These are phyloP conservation scores for Sebastes oblongus DNA, from an alignment of 2,797 vertebrate genomes.

Conservation along the genomic window DNA sequence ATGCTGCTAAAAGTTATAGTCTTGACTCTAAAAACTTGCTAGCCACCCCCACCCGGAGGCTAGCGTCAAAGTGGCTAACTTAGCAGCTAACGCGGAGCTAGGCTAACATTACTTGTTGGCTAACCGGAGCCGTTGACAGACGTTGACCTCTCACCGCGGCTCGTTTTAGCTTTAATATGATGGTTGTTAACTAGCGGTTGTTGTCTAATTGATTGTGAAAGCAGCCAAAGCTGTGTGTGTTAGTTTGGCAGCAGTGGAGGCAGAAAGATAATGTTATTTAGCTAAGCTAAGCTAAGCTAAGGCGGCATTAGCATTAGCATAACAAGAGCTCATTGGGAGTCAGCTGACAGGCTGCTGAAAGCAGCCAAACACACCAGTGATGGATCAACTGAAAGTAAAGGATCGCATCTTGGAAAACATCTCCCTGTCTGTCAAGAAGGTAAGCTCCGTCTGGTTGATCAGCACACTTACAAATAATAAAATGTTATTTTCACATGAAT, in stretches of 20 bases:
- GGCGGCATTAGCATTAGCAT: conserved; percentile 64
- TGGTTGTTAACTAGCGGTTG: neutral
- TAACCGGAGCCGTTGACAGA: neutral
- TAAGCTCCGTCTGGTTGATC: conserved; percentile 60
- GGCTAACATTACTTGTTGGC: neutral
- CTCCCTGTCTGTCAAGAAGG: conserved; percentile 96
- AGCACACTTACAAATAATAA: no score
- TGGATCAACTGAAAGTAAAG: conserved; percentile 96
- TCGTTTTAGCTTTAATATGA: neutral
- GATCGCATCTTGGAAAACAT: conserved; percentile 98
- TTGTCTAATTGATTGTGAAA: neutral
- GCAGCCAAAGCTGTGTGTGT: neutral
- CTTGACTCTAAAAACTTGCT: conserved; percentile 8
- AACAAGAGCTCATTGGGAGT: conserved; percentile 56
- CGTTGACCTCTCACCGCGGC: neutral
- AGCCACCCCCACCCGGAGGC: neutral
- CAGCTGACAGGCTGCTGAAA: conserved; percentile 78
- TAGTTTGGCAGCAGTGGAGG: neutral
- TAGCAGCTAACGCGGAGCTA: conserved; percentile 37
- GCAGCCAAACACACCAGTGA: conserved; percentile 75
- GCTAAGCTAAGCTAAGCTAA: conserved; percentile 17
- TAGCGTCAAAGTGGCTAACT: neutral
- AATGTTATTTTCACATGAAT: neutral
- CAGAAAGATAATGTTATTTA: conserved; percentile 26
- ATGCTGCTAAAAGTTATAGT: neutral